Percentiles rank a stretch among this genome's conserved stretches.
Conservation (phyloP, 1,140 invertebrate species). For the Himalopsyche phryganea region DNA sequence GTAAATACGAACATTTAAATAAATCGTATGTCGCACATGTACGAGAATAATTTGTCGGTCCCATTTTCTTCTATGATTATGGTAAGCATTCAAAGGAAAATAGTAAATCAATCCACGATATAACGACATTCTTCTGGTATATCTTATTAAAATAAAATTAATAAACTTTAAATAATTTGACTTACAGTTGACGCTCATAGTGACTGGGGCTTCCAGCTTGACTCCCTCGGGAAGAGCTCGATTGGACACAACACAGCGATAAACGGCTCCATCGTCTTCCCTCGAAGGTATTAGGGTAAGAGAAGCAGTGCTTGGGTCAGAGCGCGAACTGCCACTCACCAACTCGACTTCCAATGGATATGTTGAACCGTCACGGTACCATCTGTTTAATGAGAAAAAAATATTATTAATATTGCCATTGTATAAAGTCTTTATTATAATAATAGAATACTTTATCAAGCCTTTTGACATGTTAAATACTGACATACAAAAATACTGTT, state of each 20-base stretch:
- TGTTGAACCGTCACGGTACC: conserved; percentile 64
- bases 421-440: not conserved
- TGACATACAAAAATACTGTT: no score
- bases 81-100: no score
- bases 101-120: no score
- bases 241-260: conserved; percentile 83
- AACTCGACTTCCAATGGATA: conserved; percentile 66
- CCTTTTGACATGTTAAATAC: no score
- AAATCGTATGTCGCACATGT: no score
- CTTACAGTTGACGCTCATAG: conserved; percentile 87
- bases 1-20: no score
- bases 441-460: no score
- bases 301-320: conserved; percentile 69
- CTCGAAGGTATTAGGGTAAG: conserved; percentile 70
- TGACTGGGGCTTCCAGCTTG: conserved; percentile 73
- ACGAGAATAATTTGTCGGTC: no score
- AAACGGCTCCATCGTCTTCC: conserved; percentile 78
- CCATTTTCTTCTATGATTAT: no score
- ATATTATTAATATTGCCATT: not conserved
- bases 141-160: no score
- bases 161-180: no score
- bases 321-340: conserved; percentile 62
- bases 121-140: no score
- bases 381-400: conserved; percentile 46
- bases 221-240: conserved; percentile 76